These are phyloP conservation scores for Melanotaenia parkinsoni DNA, from an alignment of 2,797 vertebrate genomes.

Conservation along the genomic window DNA sequence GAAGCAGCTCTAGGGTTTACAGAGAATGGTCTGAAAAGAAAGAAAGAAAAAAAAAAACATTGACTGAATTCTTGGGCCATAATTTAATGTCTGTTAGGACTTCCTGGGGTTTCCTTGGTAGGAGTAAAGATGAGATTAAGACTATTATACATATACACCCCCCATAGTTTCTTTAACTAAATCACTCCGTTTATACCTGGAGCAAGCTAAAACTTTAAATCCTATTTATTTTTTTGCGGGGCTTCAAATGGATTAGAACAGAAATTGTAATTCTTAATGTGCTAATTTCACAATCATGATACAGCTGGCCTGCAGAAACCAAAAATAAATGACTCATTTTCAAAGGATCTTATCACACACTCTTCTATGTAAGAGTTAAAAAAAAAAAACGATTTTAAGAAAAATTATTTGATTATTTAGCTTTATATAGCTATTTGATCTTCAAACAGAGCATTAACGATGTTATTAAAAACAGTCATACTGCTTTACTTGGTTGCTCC, in stretches of 20 bases:
- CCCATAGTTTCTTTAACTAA: conserved; percentile 20
- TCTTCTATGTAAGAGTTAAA: conserved; percentile 15
- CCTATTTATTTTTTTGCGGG: conserved; percentile 51
- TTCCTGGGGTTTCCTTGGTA: conserved; percentile 21
- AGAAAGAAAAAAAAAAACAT: neutral
- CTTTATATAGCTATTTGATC: conserved; percentile 13
- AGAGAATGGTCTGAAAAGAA: too few relatives aligned
- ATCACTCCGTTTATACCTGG: conserved; percentile 54
- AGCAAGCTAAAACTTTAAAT: conserved; percentile 43
- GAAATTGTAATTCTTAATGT: conserved; percentile 58
- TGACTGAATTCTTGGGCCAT: conserved; percentile 17
- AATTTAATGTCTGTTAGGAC: conserved; percentile 24
- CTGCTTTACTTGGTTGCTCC: conserved; percentile 12
- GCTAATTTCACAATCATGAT: conserved; percentile 69
- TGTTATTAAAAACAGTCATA: conserved; percentile 19
- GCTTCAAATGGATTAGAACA: conserved; percentile 63
- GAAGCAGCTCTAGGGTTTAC: too few relatives aligned
- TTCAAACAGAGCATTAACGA: conserved; percentile 19
- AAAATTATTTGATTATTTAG: neutral
- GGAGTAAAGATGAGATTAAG: conserved; percentile 24
- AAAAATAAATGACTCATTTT: conserved; percentile 50
- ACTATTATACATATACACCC: neutral
- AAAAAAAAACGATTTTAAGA: conserved; percentile 11
- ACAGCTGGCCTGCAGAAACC: conserved; percentile 58
- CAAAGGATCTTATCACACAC: conserved; percentile 33